These are phyloP conservation scores for Ichneumon xanthorius DNA, from an alignment of 2,888 invertebrate species.

Conservation along the genomic window DNA sequence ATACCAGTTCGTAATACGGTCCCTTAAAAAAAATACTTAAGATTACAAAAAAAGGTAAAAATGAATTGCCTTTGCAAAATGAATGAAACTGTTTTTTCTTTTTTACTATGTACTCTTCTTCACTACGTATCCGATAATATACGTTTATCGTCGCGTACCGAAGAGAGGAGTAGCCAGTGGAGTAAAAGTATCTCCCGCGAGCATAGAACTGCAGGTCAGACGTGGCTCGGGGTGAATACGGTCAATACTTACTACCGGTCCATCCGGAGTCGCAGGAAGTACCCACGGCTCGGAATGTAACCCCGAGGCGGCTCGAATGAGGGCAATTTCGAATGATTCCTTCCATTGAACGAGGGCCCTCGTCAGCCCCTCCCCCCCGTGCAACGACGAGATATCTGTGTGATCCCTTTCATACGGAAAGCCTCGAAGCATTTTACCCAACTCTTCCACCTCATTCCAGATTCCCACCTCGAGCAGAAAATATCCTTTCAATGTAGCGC, in stretches of 20 bases:
- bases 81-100: too few relatives aligned
- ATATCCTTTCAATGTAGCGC: slow-evolving; percentile 7
- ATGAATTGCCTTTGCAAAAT: too few relatives aligned
- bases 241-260: slow-evolving; percentile 47
- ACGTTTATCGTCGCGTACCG: too few relatives aligned
- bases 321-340: slow-evolving; percentile 45
- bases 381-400: not conserved
- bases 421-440: slow-evolving; percentile 3
- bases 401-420: not conserved
- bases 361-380: slow-evolving; percentile 4
- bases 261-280: slow-evolving; percentile 30
- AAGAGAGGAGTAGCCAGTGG: not conserved
- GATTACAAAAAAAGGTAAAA: too few relatives aligned
- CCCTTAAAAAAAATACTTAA: too few relatives aligned
- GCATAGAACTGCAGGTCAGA: slow-evolving; percentile 24
- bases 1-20: too few relatives aligned
- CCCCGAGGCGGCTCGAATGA: slow-evolving; percentile 31
- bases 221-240: slow-evolving; percentile 47
- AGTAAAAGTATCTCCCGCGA: not conserved
- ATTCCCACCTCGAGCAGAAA: not conserved
- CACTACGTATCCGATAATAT: too few relatives aligned
- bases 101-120: too few relatives aligned
- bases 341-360: slow-evolving; percentile 39
- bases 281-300: slow-evolving; percentile 33
- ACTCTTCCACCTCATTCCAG: not conserved